Evolutionary conservation across 30 jellyfish, hydroid and myxozoan species (phyloP), one percentile per base, ranked within the genome.

Genomic region (Phacellophora camtschatica): DNA sequence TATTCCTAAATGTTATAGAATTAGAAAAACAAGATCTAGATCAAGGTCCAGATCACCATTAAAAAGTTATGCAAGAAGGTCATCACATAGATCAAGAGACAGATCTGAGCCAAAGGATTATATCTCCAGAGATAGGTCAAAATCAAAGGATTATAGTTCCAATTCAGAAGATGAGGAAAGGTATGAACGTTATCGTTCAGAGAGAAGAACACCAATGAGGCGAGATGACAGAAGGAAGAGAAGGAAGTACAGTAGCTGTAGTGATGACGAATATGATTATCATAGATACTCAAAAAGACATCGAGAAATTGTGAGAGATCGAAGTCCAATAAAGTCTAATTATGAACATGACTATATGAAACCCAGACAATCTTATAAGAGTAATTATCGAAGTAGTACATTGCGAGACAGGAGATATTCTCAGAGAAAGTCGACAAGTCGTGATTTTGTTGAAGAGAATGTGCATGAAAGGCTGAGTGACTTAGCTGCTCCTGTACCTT

Each of bases 401-500:
- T 70, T 57, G 5, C 62, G 86, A 49, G 80, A 49, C 28, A 51
- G 86, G 16, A 64, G 66, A 1, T 13, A 56, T 31, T 72, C 86
- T 9, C 37, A 20, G 3, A 55, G 43, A 0, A 65, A 51, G 54
- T 34, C 18, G 4, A 54, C 35, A 11, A 65, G 7, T 27, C 39
- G 28, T 2, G 88, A 82, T 13, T 62, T 51, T 12, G 96, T 67
- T 2, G 39, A 24, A 31, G 95, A 68, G 8, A 88, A 86, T 50
- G 88, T 93, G 0, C 92, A 82, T 61, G 88, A 80, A 39, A 86
- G 91, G 49, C 78, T 93, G 23, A 68, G 90, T 33, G 96, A 87
- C 33, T 56, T 93, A 43, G 95, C 97, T 0, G 59, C 64, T 30
- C 99, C 99, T 34, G 99, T 93, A 9, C 99, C 97, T 0, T 93